Conservation (phyloP, 1,140 invertebrate genomes). For the Argopecten irradians region DNA sequence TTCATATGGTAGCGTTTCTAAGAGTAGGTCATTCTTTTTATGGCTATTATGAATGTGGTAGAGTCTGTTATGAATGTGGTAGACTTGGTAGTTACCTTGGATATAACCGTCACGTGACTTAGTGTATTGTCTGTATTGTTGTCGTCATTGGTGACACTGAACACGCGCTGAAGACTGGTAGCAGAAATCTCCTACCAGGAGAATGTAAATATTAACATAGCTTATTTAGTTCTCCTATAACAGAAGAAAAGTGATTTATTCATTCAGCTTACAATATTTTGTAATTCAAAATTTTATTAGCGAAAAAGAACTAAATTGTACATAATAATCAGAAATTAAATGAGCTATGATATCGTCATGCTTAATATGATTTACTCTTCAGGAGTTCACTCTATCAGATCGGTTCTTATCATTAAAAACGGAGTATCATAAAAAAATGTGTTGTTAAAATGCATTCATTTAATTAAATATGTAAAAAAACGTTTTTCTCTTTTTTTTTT, state of each 20-base stretch:
- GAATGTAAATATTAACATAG: neutral
- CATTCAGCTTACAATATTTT: neutral
- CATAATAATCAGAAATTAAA: neutral
- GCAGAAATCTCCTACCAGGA: neutral
- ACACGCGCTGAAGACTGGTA: neutral
- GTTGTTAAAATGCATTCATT: too few species aligned
- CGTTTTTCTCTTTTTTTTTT: too few species aligned
- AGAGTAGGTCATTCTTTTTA: constrained; percentile 45
- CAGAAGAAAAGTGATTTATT: too few species aligned
- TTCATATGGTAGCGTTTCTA: constrained; percentile 50
- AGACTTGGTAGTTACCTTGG: constrained; percentile 20
- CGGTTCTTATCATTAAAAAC: too few species aligned
- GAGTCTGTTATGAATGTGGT: constrained; percentile 16
- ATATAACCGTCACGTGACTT: neutral
- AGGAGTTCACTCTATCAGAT: neutral
- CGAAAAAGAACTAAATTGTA: neutral
- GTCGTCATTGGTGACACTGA: neutral
- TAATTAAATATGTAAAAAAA: too few species aligned
- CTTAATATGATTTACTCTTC: neutral
- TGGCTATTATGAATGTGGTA: constrained; percentile 21
- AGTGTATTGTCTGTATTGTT: constrained; percentile 10
- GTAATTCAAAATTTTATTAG: neutral
- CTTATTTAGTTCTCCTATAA: neutral
- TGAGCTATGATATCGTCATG: neutral
- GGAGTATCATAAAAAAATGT: too few species aligned